Conservation (phyloP, 2,113 vertebrate genomes). For the Lepisosteus osseus region DNA sequence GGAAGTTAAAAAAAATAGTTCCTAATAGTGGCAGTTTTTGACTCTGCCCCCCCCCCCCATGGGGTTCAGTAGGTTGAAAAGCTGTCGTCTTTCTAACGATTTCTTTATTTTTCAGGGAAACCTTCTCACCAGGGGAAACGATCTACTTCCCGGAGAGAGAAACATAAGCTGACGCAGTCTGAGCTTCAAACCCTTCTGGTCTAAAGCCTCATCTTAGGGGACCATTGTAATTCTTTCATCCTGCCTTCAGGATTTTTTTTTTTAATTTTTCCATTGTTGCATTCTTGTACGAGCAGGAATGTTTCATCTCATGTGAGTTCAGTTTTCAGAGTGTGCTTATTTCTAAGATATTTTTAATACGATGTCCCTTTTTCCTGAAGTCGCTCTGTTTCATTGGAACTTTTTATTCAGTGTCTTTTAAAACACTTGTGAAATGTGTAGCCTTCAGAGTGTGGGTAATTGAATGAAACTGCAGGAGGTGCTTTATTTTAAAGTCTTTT, state of each 20-base stretch:
- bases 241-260: slow-evolving; percentile 56
- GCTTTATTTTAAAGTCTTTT: too few relatives aligned
- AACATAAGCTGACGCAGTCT: slow-evolving; percentile 51
- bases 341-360: slow-evolving; percentile 8
- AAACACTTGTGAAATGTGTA: too few relatives aligned
- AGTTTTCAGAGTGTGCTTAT: slow-evolving; percentile 39
- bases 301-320: slow-evolving; percentile 53
- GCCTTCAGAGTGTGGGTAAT: too few relatives aligned
- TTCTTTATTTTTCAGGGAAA: slow-evolving; percentile 82
- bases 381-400: too few relatives aligned
- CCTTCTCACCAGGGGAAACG: slow-evolving; percentile 71
- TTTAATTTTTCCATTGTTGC: slow-evolving; percentile 59
- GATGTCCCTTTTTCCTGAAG: background rate
- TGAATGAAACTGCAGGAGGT: too few relatives aligned
- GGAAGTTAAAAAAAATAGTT: slow-evolving; percentile 30
- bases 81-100: slow-evolving; percentile 77
- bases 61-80: slow-evolving; percentile 48
- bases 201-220: slow-evolving; percentile 67
- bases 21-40: slow-evolving; percentile 65
- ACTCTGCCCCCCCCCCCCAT: slow-evolving; percentile 37
- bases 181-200: slow-evolving; percentile 56
- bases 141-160: slow-evolving; percentile 67
- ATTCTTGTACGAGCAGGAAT: slow-evolving; percentile 39
- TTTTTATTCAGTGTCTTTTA: too few relatives aligned
- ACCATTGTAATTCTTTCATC: slow-evolving; percentile 65